These are phyloP conservation scores for Brachynemurus nebulosus DNA, from an alignment of 2,888 invertebrate genomes.

Conservation along the genomic window DNA sequence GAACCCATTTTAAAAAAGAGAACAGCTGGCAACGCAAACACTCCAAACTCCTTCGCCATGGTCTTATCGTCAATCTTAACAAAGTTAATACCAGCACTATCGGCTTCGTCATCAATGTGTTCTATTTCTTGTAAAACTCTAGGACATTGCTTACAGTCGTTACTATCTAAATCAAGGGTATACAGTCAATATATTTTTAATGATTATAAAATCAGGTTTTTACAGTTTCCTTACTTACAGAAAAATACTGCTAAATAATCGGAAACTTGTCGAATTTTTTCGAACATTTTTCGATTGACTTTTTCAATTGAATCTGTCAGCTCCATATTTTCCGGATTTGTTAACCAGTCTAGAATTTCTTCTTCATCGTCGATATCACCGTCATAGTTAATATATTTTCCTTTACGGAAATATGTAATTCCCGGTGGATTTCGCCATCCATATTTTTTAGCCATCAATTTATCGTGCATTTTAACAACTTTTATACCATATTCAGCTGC, in stretches of 20 bases:
- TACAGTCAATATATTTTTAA: too few species aligned
- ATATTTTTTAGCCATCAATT: constrained; percentile 86
- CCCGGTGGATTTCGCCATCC: constrained; percentile 83
- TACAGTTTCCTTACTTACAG: constrained; percentile 51
- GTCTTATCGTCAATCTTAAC: constrained; percentile 82
- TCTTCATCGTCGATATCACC: constrained; percentile 88
- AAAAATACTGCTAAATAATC: constrained; percentile 87
- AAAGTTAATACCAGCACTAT: constrained; percentile 79
- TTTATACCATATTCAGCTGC: constrained; percentile 84
- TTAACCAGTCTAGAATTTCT: constrained; percentile 79
- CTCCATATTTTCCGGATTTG: constrained; percentile 89
- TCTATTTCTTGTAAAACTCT: constrained; percentile 77
- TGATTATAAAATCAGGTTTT: too few species aligned
- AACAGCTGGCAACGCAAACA: constrained; percentile 80
- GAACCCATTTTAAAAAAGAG: constrained; percentile 79
- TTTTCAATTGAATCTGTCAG: constrained; percentile 83
- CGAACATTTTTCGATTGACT: constrained; percentile 86
- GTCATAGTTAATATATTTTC: constrained; percentile 79
- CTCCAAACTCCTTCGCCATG: constrained; percentile 76
- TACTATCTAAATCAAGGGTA: constrained; percentile 69
- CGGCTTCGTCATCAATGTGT: constrained; percentile 88
- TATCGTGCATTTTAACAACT: constrained; percentile 75
- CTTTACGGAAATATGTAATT: constrained; percentile 80
- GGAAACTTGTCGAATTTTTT: constrained; percentile 74
- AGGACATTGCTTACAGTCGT: constrained; percentile 89